Conservation (phyloP, 2,113 vertebrate genomes). For the Patagioenas fasciata region DNA sequence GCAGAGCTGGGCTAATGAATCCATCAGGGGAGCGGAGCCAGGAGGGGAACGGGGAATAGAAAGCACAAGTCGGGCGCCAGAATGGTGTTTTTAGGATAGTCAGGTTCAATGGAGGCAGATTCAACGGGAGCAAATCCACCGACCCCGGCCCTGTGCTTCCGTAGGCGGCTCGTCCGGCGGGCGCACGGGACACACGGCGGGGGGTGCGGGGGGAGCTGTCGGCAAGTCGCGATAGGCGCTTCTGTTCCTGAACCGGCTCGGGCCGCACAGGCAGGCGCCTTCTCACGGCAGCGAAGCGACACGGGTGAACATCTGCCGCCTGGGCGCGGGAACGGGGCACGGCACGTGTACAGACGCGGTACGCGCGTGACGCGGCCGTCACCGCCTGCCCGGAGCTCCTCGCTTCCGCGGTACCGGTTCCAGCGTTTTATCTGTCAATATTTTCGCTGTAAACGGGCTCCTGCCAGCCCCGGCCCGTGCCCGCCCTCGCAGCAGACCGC, state of each 20-base stretch:
- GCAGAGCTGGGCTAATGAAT: not conserved
- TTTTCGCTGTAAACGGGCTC: rapidly evolving
- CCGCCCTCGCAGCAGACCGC: not conserved
- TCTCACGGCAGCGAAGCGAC: not conserved
- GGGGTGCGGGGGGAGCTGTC: not conserved
- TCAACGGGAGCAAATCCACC: not conserved
- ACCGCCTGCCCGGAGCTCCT: not conserved
- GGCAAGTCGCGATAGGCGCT: not conserved
- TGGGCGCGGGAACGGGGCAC: not conserved
- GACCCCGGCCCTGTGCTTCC: not conserved
- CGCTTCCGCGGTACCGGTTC: no score
- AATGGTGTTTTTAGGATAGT: rapidly evolving
- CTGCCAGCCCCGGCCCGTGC: not conserved
- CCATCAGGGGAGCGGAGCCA: not conserved
- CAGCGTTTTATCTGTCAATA: rapidly evolving
- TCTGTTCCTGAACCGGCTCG: not conserved
- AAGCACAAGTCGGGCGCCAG: no score
- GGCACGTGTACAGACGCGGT: not conserved
- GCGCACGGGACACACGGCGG: not conserved
- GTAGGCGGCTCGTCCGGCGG: not conserved
- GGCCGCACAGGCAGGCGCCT: no score
- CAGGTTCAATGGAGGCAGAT: not conserved
- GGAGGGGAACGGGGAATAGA: rapidly evolving
- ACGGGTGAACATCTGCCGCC: not conserved
- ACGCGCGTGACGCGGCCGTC: rapidly evolving